phyloP scores from a whole-genome alignment of 92 coral and sea anemone species.

The Umimayanthus kanabou region DNA sequence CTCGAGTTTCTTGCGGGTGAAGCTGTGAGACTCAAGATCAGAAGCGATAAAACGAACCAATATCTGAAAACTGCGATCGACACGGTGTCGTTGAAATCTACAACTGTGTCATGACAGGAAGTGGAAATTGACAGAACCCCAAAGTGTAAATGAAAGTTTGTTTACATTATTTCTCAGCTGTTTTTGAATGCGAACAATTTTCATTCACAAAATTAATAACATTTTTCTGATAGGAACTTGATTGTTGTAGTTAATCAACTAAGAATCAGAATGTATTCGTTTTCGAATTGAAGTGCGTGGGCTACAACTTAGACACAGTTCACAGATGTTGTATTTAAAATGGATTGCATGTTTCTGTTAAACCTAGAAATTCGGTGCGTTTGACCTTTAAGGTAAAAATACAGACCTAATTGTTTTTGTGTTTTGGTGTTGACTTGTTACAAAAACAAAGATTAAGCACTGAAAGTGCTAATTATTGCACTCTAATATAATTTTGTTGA shows the following conservation, averaged over 20 bases:
- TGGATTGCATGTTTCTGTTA: neutral
- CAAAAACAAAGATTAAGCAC: neutral
- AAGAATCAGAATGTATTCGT: neutral
- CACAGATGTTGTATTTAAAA: slow-evolving; percentile 11
- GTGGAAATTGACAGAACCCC: neutral
- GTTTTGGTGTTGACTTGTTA: neutral
- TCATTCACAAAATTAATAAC: neutral
- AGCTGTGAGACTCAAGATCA: neutral
- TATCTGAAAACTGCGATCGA: neutral
- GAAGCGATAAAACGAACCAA: neutral
- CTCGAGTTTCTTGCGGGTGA: neutral
- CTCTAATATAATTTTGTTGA: too few species aligned
- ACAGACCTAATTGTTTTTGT: neutral
- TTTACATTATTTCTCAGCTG: slow-evolving; percentile 43
- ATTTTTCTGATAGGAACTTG: neutral
- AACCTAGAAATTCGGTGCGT: neutral
- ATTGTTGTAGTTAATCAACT: neutral
- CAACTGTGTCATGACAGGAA: slow-evolving; percentile 29
- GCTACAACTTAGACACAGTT: neutral
- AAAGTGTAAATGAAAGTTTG: neutral
- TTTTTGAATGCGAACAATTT: neutral
- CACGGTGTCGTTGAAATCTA: neutral
- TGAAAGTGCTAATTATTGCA: too few species aligned
- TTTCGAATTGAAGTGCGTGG: neutral
- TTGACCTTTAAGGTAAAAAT: neutral